Conservation (phyloP, 2,797 vertebrate genomes). For the Xenops minutus region DNA sequence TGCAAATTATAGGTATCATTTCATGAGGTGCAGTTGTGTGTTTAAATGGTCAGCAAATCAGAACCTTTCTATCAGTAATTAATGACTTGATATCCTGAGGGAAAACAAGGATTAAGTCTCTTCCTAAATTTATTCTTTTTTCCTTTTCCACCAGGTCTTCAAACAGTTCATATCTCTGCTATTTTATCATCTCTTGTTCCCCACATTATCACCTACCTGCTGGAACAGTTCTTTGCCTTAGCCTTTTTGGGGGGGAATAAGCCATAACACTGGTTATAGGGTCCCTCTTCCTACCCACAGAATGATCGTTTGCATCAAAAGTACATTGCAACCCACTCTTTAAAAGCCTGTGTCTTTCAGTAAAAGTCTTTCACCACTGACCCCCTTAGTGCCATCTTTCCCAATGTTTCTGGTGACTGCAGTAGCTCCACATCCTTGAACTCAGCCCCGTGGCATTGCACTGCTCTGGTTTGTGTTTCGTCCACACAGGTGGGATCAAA, state of each 20-base stretch:
- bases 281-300: background rate
- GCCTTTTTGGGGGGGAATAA: accelerated
- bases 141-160: background rate
- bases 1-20: background rate
- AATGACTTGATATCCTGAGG: background rate
- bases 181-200: background rate
- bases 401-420: background rate
- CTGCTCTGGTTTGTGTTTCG: background rate
- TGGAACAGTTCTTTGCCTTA: background rate
- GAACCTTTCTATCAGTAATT: background rate
- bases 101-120: background rate
- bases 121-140: background rate
- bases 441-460: accelerated
- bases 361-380: background rate
- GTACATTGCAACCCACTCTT: background rate
- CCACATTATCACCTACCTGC: background rate
- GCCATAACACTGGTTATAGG: background rate
- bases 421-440: background rate
- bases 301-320: background rate
- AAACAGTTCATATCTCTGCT: background rate
- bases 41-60: background rate
- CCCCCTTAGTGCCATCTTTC: background rate
- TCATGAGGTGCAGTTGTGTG: background rate
- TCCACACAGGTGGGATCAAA: background rate
- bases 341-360: background rate